phyloP scores from a whole-genome alignment of 1,140 invertebrate genomes.

The Neoseiulus cucumeris region DNA sequence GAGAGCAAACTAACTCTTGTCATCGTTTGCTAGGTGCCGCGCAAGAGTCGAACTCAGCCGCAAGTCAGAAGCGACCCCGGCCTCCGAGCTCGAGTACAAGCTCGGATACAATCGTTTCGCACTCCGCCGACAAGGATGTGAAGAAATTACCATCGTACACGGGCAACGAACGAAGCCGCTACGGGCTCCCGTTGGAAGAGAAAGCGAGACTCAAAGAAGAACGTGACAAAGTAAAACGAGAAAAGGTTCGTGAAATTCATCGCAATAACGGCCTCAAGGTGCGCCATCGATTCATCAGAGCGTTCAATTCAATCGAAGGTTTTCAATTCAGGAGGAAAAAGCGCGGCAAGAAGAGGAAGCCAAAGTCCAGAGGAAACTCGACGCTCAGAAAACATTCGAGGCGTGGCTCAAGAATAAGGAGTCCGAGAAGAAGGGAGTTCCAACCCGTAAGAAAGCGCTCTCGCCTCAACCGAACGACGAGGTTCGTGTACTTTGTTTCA shows the following conservation, averaged over 20 bases:
- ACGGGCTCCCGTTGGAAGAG: neutral
- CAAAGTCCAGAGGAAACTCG: neutral
- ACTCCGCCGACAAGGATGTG: neutral
- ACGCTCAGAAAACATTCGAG: constrained; percentile 9
- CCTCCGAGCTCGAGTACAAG: neutral
- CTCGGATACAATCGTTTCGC: neutral
- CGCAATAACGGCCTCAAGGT: too few relatives aligned
- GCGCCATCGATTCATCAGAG: too few relatives aligned
- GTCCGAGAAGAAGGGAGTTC: neutral
- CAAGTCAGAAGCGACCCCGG: neutral
- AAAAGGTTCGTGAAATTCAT: neutral
- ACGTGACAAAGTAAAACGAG: neutral
- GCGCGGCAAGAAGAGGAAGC: neutral
- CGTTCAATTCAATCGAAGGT: neutral
- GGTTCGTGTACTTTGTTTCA: neutral
- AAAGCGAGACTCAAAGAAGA: neutral
- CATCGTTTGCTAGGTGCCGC: neutral
- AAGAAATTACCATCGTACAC: neutral
- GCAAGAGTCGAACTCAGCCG: neutral
- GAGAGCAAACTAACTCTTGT: neutral
- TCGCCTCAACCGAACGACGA: neutral
- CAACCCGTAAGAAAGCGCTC: neutral
- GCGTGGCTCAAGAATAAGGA: neutral
- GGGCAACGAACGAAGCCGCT: neutral
- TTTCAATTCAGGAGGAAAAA: neutral